phyloP scores from a whole-genome alignment of 2,888 invertebrate genomes.

The Allolobophora icterica region DNA sequence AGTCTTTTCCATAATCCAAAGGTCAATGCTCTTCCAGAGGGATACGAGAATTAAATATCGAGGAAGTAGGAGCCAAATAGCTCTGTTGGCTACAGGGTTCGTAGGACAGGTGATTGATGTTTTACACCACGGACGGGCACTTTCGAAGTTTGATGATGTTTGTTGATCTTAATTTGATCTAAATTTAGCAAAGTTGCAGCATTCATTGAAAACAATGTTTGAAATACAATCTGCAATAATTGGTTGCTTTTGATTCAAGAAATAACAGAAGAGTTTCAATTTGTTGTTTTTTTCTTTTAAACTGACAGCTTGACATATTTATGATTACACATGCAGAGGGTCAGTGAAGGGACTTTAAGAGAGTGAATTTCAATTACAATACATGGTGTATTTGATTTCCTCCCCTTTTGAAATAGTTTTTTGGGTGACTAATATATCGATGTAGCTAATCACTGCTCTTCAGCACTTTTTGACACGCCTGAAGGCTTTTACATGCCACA shows the following conservation, averaged over 20 bases:
- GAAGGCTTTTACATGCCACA: too few species aligned
- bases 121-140: not conserved
- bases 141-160: not conserved
- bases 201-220: not conserved
- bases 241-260: conserved; percentile 8
- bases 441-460: too few species aligned
- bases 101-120: not conserved
- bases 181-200: not conserved
- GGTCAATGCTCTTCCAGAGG: conserved; percentile 79
- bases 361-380: too few species aligned
- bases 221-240: conserved; percentile 1
- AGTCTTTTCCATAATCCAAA: conserved; percentile 86
- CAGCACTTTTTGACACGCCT: too few species aligned
- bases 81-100: not conserved
- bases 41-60: conserved; percentile 74
- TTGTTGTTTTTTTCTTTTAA: not conserved
- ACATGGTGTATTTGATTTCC: too few species aligned
- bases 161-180: not conserved
- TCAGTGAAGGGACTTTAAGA: too few species aligned
- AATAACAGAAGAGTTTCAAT: not conserved
- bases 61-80: not conserved
- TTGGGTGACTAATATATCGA: too few species aligned
- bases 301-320: not conserved
- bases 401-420: too few species aligned
- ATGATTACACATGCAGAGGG: not conserved